Base-by-base conservation (phyloP, 2,113 vertebrate genomes). In the Turnix velox region DNA sequence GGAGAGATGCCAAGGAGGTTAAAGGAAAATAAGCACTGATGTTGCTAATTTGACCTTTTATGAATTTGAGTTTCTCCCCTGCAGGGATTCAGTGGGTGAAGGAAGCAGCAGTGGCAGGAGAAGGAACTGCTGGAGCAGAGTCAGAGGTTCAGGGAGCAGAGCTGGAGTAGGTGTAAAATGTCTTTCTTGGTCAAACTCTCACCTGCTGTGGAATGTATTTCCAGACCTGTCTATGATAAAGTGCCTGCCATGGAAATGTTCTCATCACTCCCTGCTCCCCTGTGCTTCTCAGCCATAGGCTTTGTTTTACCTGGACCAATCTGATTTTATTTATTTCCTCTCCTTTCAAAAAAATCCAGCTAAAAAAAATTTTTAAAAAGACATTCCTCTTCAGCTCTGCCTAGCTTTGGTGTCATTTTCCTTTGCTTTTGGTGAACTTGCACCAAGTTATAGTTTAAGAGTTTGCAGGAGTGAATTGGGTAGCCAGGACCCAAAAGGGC, bases 41-140 rank as follows among this genome's bases (percentile, higher is more conserved):
- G 35, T 25, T 86, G 42, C 84, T 90, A 81, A 90, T 91, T 74
- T 63, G 82, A 96, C 93, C 84, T 96, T 96, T 95, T 85, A 79
- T 55, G 62, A 84, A 81, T 95, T 83, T 52, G 67, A 88, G 93
- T 75, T 61, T 81, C 48, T 54, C 28, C 90, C 76, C 35, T 17
- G n/a, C n/a, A n/a, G 40, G 55, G 37, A 84, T 43, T 58, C 45
- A 48, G 27, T 11, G 43, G 71, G 45, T 78, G 94, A 65, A 75
- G 55, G 66, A 57, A 80, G 24, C 16, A n/a, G 33, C 88, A 49
- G 67, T 2, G 3, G 67, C 86, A 65, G 0, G 0, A 18, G 58
- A 17, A 82, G 59, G 46, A 42, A 28, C 6, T 33, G 39, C 76
- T 22, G 84, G 61, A 66, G 61, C 54, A 54, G 46, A 0, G 0